Conservation (phyloP, 2,888 invertebrate species). For the Leucophenga maculata region DNA sequence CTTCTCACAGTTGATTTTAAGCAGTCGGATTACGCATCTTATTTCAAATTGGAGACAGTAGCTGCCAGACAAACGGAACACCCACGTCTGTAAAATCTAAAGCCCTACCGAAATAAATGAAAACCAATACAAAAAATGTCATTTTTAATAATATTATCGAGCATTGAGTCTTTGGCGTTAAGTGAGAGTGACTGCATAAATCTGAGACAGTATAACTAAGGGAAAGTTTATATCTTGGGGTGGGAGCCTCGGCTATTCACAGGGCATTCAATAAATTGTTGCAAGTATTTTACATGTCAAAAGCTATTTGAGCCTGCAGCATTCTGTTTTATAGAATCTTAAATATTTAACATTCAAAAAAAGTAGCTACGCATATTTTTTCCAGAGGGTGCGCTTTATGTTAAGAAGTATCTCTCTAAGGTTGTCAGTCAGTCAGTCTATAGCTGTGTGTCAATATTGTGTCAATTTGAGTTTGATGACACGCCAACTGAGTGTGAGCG, state of each 20-base stretch:
- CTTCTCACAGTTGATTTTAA: slow-evolving; percentile 25
- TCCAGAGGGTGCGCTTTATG: too few species aligned
- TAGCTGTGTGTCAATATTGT: slow-evolving; percentile 25
- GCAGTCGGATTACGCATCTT: slow-evolving; percentile 29
- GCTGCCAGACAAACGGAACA: slow-evolving; percentile 1
- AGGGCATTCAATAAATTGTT: background rate
- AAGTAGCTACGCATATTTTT: too few species aligned
- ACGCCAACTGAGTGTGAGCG: background rate
- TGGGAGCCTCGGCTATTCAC: background rate
- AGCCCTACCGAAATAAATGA: background rate
- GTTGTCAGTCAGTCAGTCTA: background rate
- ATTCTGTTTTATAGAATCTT: too few species aligned
- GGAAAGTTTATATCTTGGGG: background rate
- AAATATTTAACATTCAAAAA: too few species aligned
- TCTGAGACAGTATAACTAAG: background rate
- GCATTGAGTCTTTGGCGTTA: slow-evolving; percentile 1
- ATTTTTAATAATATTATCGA: slow-evolving; percentile 27
- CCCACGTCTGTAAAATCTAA: background rate
- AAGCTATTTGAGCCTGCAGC: background rate
- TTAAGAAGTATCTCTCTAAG: background rate
- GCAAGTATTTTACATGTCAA: background rate
- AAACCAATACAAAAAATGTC: background rate
- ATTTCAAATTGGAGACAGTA: background rate
- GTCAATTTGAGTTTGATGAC: slow-evolving; percentile 26
- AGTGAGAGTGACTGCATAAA: slow-evolving; percentile 3